Base-by-base conservation (phyloP, 2,888 invertebrate species). In the Agrochola circellaris region DNA sequence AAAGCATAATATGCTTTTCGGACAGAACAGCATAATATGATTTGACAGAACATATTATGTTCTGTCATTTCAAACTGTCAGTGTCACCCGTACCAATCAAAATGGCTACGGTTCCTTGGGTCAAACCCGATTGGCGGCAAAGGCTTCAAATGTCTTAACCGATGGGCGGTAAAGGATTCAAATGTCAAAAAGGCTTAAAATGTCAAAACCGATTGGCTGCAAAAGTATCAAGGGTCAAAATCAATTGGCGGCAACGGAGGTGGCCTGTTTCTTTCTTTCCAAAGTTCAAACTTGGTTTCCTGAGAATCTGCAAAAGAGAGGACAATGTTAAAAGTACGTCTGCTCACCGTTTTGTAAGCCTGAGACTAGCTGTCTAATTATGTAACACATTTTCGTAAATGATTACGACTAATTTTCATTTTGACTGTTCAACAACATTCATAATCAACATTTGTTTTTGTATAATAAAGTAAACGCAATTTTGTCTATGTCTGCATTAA, bases 211-310 rank as follows among this genome's bases (percentile, higher is more conserved):
- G 38, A 38, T 38, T 8, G 94, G 93, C 9, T 93, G 94, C 54
- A 93, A 13, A 6, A 1, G n/a, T 2, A 11, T 84, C 65, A 84
- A 60, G 66, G 60, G 77, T 93, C 93, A 69, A 95, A 95, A 83
- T 94, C 94, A 8, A 94, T 91, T 8, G 94, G 94, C 6, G 94
- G 94, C 56, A 93, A 76, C 0, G 93, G 92, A 2, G 94, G 94
- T 1, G 93, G 92, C 11, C 78, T 86, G 56, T 90, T 92, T 77
- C 86, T 90, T 73, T 90, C 91, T 64, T 92, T 93, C 91, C 91
- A 92, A 38, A 91, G 73, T 54, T 90, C 92, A 77, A 93, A 91
- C 82, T 90, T 92, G 15, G 91, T 93, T 80, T 94, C 94, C 89
- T 93, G 94, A 23, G 94, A 93, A 81, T 93, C 94, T 94, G 89